These are phyloP conservation scores for Peromyscus leucopus DNA, from an alignment of 2,113 vertebrate genomes.

Conservation along the genomic window DNA sequence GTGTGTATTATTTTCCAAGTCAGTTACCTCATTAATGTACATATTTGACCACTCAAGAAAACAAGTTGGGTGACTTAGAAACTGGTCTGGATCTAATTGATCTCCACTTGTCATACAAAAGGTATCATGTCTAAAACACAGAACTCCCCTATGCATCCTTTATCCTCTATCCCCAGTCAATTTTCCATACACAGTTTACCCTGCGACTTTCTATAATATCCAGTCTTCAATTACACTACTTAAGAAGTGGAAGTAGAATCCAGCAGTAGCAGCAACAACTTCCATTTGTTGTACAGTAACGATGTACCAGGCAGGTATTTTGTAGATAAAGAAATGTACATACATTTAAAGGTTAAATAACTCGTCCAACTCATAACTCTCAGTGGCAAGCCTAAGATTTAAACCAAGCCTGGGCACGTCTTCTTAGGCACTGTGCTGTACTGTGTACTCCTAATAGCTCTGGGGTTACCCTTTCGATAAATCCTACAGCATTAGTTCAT, in stretches of 20 bases:
- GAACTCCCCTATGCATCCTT: neutral
- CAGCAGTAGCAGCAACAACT: neutral
- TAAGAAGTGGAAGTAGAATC: neutral
- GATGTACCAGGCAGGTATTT: constrained; percentile 5
- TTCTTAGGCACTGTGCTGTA: neutral
- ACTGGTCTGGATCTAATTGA: neutral
- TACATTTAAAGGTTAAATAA: constrained; percentile 48
- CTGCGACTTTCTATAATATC: neutral
- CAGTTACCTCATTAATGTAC: neutral
- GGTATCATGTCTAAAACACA: neutral
- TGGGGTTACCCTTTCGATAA: constrained; percentile 9
- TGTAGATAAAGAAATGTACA: constrained; percentile 21
- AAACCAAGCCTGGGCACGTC: constrained; percentile 7
- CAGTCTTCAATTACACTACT: neutral
- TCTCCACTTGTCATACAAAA: neutral
- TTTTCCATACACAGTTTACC: neutral
- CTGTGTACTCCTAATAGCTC: constrained; percentile 15
- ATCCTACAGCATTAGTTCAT: constrained; percentile 46
- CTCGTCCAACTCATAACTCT: constrained; percentile 20
- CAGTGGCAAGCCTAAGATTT: constrained; percentile 5
- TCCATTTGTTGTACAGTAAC: neutral
- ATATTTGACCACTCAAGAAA: neutral
- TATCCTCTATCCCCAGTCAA: neutral
- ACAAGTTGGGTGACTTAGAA: neutral
- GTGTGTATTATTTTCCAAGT: neutral